These are phyloP conservation scores for Brachypteracias leptosomus DNA, from an alignment of 2,113 vertebrate species.

Conservation along the genomic window DNA sequence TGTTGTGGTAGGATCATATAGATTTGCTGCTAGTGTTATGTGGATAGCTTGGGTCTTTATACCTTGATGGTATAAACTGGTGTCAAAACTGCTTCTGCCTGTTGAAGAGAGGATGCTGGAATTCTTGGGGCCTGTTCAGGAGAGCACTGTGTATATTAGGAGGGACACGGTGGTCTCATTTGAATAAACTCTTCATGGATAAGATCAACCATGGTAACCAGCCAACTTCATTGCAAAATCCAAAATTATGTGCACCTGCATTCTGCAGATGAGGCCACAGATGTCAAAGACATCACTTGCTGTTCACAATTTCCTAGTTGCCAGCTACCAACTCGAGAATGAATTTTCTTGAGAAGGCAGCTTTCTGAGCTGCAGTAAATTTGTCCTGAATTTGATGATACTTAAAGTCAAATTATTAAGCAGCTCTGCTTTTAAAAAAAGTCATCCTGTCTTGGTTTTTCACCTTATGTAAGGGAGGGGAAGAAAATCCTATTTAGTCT, in stretches of 20 bases:
- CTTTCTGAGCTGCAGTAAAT: neutral
- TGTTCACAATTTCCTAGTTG: neutral
- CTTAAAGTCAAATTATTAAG: neutral
- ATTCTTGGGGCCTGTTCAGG: neutral
- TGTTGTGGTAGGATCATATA: neutral
- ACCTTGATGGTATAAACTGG: neutral
- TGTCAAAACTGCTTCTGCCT: neutral
- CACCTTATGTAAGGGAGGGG: neutral
- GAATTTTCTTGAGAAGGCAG: neutral
- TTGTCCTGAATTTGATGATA: neutral
- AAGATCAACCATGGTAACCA: neutral
- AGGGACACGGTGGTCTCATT: neutral
- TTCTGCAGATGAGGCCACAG: neutral
- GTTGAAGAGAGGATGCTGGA: neutral
- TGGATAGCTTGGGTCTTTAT: neutral
- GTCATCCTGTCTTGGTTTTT: neutral
- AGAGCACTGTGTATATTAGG: neutral
- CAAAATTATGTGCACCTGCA: slow-evolving; percentile 26
- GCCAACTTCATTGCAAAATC: slow-evolving; percentile 27
- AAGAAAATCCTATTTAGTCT: neutral
- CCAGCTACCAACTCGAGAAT: neutral
- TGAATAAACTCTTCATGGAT: slow-evolving; percentile 16
- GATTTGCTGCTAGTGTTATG: neutral
- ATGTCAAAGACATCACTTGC: neutral
- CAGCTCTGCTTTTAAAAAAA: neutral